These are phyloP conservation scores for Blera fallax DNA, from an alignment of 2,888 invertebrate genomes.

Conservation along the genomic window DNA sequence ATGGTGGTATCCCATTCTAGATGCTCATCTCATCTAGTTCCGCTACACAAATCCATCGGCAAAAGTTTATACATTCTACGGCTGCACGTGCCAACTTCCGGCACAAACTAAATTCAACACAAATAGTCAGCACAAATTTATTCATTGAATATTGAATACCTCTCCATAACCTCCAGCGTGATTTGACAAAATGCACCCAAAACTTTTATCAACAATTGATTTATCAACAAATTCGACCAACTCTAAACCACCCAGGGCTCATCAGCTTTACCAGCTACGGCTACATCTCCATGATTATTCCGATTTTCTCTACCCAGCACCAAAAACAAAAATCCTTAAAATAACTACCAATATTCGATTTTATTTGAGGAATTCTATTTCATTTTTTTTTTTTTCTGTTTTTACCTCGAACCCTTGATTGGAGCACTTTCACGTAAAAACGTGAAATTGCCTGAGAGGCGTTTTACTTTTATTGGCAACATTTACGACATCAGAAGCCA, in stretches of 20 bases:
- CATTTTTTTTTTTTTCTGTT: slow-evolving; percentile 2
- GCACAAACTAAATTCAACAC: not conserved
- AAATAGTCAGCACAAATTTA: not conserved
- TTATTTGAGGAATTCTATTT: slow-evolving; percentile 18
- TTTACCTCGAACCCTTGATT: not conserved
- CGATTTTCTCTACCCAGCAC: not conserved
- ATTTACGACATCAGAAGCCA: slow-evolving; percentile 33
- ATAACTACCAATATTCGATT: slow-evolving; percentile 8
- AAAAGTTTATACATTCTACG: not conserved
- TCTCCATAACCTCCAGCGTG: not conserved
- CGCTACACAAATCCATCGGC: too few species aligned
- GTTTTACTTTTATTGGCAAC: slow-evolving; percentile 39
- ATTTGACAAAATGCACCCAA: not conserved
- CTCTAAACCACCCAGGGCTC: not conserved
- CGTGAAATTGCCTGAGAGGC: slow-evolving; percentile 34
- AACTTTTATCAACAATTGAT: not conserved
- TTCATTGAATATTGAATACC: slow-evolving; percentile 1
- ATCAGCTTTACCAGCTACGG: not conserved
- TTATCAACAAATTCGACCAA: not conserved
- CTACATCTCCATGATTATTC: not conserved
- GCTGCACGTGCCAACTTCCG: not conserved
- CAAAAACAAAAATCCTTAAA: not conserved
- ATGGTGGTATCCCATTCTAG: too few species aligned
- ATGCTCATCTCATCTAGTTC: too few species aligned
- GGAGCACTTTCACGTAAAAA: slow-evolving; percentile 16